Base-by-base conservation (phyloP, 2,113 vertebrate species). In the Tragulus kanchil region DNA sequence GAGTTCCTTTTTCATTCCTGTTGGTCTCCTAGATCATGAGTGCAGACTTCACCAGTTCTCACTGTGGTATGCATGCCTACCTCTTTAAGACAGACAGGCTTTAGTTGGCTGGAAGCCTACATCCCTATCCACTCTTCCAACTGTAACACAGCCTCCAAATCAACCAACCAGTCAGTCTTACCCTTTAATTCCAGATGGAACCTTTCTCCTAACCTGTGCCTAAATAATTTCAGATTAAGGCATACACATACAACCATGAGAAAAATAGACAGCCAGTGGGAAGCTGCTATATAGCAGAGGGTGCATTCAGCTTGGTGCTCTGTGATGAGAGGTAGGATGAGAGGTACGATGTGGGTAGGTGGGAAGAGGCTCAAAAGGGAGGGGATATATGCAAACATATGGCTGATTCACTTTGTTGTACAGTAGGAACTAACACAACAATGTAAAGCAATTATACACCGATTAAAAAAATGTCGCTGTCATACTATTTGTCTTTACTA, bases 11-110 rank as follows among this genome's bases (percentile, higher is more conserved):
- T 84, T 85, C 48, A 61, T 81, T 87, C 59, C 10, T 48, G 2
- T 23, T 81, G 69, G 12, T 87, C 8, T 93, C 31, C 84, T 42
- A 87, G 85, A 16, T 61, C 45, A 21, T 31, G 11, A 17, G 28
- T 31, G 1, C 31, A 64, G 82, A 91, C 0, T 21, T 50, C 4
- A 69, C 26, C 7, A 69, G 4, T 31, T 77, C 1, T 62, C 59
- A 28, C 3, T 15, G 36, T 8, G 14, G 4, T 19, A 67, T 65
- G 9, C 19, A 62, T 13, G 54, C 15, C 14, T 67, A 65, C 26
- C 6, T 88, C 25, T 78, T 82, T 93, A 86, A 95, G 21, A 89
- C 71, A 91, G 89, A 73, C 52, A 75, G 58, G 50, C 54, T 93
- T 94, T n/a, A 25, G 36, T 3, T 48, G 48, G 8, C 28, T 96